Conservation (phyloP, 2,113 vertebrate species). For the Addax nasomaculatus region DNA sequence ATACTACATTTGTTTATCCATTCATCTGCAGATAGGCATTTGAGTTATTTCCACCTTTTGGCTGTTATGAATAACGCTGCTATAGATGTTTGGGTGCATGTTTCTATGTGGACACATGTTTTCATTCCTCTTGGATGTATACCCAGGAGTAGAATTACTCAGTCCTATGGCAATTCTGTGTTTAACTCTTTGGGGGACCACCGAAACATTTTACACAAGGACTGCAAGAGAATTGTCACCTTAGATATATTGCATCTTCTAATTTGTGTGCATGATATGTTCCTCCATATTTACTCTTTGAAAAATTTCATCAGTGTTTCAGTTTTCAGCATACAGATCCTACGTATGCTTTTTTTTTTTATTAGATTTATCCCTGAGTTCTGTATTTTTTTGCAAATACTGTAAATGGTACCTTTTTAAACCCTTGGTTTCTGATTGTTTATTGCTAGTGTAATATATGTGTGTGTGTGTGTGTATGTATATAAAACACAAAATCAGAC, state of each 20-base stretch:
- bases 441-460: neutral
- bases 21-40: neutral
- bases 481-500: neutral
- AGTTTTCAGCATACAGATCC: neutral
- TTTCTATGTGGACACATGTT: neutral
- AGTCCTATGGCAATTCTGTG: neutral
- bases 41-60: neutral
- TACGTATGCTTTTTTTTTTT: neutral
- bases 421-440: neutral
- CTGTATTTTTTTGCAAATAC: neutral
- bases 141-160: neutral
- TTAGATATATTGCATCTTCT: neutral
- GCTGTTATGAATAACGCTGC: neutral
- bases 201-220: neutral
- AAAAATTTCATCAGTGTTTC: neutral
- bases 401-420: neutral
- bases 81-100: neutral
- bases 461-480: neutral
- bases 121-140: neutral
- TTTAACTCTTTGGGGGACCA: neutral
- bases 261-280: neutral
- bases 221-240: neutral
- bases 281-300: neutral
- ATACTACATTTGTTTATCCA: neutral
- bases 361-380: neutral